phyloP scores from a whole-genome alignment of 2,888 invertebrate genomes.

The Napeogenes inachia region DNA sequence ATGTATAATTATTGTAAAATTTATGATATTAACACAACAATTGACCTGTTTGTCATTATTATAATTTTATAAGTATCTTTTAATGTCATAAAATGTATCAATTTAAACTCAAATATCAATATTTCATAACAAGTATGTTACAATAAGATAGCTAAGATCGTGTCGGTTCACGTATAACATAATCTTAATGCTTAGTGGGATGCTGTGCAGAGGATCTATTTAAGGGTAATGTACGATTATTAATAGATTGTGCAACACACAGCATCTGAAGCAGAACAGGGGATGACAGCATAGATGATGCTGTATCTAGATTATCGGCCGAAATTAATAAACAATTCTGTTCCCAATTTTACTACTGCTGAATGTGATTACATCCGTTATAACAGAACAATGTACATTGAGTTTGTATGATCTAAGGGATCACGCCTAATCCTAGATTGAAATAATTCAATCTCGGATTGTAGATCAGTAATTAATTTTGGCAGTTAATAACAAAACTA shows the following conservation, averaged over 20 bases:
- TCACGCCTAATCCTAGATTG: not conserved
- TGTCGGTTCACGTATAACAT: not conserved
- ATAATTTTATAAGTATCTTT: no score
- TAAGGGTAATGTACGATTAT: slow-evolving; percentile 15
- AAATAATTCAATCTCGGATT: not conserved
- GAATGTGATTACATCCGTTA: no score
- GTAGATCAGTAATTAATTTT: no score
- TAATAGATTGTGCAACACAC: slow-evolving; percentile 18
- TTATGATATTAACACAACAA: no score
- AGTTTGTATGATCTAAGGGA: no score
- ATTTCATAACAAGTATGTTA: no score
- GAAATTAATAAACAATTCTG: slow-evolving; percentile 8
- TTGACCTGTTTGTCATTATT: no score
- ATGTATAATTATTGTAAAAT: no score
- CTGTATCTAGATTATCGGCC: not conserved
- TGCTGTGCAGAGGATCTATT: slow-evolving; percentile 3
- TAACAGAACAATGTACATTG: no score
- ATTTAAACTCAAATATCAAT: no score
- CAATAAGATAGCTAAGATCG: not conserved
- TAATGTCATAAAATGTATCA: no score
- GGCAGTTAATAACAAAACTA: not conserved
- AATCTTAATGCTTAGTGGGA: not conserved
- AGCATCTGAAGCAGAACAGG: slow-evolving; percentile 13
- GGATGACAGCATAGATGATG: slow-evolving; percentile 6
- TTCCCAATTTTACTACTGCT: no score